These are phyloP conservation scores for Pteromalus puparum DNA, from an alignment of 1,140 invertebrate species.

Conservation along the genomic window DNA sequence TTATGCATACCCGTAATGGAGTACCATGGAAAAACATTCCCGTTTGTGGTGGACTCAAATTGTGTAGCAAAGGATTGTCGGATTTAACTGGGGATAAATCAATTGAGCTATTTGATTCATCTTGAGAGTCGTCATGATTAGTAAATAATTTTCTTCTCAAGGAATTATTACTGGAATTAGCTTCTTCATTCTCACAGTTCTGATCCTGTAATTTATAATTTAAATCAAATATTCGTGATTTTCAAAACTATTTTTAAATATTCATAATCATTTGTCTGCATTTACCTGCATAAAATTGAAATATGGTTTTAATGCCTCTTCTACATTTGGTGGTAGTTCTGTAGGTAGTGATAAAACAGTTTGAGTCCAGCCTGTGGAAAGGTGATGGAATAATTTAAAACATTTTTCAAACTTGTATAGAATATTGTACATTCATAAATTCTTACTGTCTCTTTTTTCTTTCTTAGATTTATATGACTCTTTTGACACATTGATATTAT, in stretches of 20 bases:
- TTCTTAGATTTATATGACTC: slow-evolving; percentile 51
- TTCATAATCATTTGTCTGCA: neutral
- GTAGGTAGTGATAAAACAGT: slow-evolving; percentile 78
- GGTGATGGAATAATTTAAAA: slow-evolving; percentile 35
- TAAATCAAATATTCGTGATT: slow-evolving; percentile 12
- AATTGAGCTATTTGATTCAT: slow-evolving; percentile 59
- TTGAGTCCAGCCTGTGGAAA: slow-evolving; percentile 76
- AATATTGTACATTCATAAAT: slow-evolving; percentile 43
- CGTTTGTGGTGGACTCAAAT: slow-evolving; percentile 67
- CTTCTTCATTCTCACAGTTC: slow-evolving; percentile 67
- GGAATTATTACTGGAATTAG: slow-evolving; percentile 68
- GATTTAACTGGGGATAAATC: slow-evolving; percentile 61
- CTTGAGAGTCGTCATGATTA: slow-evolving; percentile 63
- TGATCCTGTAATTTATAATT: slow-evolving; percentile 62
- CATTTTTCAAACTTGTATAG: neutral
- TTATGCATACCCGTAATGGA: slow-evolving; percentile 62
- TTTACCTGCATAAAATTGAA: slow-evolving; percentile 77
- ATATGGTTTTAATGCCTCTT: slow-evolving; percentile 78
- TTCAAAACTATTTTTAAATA: slow-evolving; percentile 1
- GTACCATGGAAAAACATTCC: slow-evolving; percentile 66
- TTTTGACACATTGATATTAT: slow-evolving; percentile 49
- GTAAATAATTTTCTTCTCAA: slow-evolving; percentile 71
- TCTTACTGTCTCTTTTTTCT: slow-evolving; percentile 66
- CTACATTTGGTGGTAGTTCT: slow-evolving; percentile 77
- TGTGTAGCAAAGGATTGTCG: slow-evolving; percentile 51